phyloP scores from a whole-genome alignment of 2,113 vertebrate species.

The Triplophysa rosa region DNA sequence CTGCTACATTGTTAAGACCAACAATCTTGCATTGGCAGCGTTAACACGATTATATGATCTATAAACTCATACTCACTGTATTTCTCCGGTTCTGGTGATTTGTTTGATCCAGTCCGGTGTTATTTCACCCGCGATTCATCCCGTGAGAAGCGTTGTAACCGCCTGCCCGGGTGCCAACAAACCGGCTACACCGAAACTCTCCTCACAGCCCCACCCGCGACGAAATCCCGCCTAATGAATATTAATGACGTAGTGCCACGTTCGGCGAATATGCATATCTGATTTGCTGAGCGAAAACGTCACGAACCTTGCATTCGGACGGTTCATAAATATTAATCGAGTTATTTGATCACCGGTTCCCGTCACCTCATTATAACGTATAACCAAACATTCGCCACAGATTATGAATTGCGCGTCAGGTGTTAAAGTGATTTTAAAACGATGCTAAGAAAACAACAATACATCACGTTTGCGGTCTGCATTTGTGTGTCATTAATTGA shows the following conservation, averaged over 20 bases:
- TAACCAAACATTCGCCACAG: neutral
- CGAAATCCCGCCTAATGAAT: neutral
- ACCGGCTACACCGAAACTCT: constrained; percentile 12
- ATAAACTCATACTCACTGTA: constrained; percentile 6
- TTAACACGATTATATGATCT: neutral
- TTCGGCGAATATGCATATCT: neutral
- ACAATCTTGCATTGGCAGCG: neutral
- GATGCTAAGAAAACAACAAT: neutral
- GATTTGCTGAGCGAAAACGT: neutral
- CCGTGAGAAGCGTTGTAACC: neutral
- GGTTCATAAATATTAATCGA: neutral
- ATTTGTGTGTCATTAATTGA: too few species aligned
- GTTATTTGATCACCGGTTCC: neutral
- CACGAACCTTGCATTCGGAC: too few species aligned
- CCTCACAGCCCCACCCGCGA: neutral
- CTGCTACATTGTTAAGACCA: too few species aligned
- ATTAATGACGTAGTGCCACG: neutral
- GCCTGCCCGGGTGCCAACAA: constrained; percentile 37
- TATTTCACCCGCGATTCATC: constrained; percentile 13
- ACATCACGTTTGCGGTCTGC: too few species aligned
- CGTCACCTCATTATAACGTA: neutral
- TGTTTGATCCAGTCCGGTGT: too few species aligned
- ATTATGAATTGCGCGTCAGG: too few species aligned
- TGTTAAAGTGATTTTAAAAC: neutral
- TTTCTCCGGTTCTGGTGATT: neutral